Base-by-base conservation (phyloP, 2,113 vertebrate species). In the Colinus virginianus region DNA sequence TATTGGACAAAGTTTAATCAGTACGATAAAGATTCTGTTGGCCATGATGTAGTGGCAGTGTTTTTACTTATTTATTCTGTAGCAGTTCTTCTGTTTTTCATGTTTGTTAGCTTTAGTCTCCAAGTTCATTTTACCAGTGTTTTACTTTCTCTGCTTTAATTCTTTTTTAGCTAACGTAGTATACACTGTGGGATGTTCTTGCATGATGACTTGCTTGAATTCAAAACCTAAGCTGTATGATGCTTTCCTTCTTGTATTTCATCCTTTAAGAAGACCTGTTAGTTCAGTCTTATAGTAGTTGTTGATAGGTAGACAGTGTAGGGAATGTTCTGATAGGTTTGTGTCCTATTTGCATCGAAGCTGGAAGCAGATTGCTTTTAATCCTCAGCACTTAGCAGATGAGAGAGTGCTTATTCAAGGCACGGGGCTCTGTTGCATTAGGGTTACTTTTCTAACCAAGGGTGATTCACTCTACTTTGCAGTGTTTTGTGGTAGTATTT, bases 321-420 rank as follows among this genome's bases (percentile, higher is more conserved):
- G 81, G 81, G 82, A 87, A 38, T 63, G 68, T 40, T 42, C 61
- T 70, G 66, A 18, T 26, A 28, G 10, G 6, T 59, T 46, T 42
- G 71, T 70, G 22, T 58, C n/a, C 45, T 87, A 1, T 66, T 77
- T 34, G 68, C 12, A 38, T 70, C 46, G 67, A 42, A 67, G 83
- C 86, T 92, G 90, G 49, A 64, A 83, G 77, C 72, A 79, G 81
- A 23, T 89, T 66, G 63, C 42, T 83, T 75, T 90, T 85, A 78
- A 79, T 88, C 63, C 34, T 4, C 12, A 64, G 34, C 3, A 42
- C 46, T 55, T 51, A 28, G 71, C 48, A 66, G 19, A 63, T 2
- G 11, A 40, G 68, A 64, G 42, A 51, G 76, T 79, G 69, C 85
- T 86, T 86, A 69, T 55, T 84, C 21, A 25, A 74, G 61, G 66